phyloP scores from a whole-genome alignment of 1,140 invertebrate genomes.

The Zaprionus davidi region DNA sequence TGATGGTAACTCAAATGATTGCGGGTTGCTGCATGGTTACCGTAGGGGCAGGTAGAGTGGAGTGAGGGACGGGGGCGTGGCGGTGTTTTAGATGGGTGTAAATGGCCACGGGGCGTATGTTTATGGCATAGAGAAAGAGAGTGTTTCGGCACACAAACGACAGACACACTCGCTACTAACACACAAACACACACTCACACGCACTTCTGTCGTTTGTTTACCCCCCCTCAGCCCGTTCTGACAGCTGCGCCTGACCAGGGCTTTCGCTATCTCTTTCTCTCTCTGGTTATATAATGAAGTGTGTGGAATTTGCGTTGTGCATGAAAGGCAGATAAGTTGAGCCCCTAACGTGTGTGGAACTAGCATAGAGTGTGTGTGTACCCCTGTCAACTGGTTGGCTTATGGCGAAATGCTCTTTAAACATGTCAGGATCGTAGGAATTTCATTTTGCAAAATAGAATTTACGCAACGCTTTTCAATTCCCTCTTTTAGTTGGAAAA shows the following conservation, averaged over 20 bases:
- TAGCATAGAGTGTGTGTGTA: not conserved
- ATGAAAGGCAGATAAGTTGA: conserved; percentile 21
- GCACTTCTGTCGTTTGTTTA: conserved; percentile 28
- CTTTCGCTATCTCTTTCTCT: not conserved
- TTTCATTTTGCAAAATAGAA: not conserved
- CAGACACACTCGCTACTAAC: not conserved
- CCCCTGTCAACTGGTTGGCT: not conserved
- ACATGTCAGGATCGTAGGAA: not conserved
- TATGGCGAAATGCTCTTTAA: conserved; percentile 4
- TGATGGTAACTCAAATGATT: conserved; percentile 59
- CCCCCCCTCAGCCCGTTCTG: conserved; percentile 26
- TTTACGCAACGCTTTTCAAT: not conserved
- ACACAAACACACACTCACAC: conserved; percentile 5
- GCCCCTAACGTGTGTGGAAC: not conserved
- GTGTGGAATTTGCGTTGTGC: conserved; percentile 28
- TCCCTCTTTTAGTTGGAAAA: no score
- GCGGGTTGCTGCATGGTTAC: conserved; percentile 14
- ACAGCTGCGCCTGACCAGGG: conserved; percentile 35
- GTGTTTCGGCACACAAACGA: conserved; percentile 4
- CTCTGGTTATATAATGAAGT: conserved; percentile 50
- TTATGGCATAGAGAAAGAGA: conserved; percentile 16
- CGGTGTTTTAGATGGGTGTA: conserved; percentile 1
- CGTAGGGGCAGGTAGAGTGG: not conserved
- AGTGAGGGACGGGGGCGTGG: not conserved
- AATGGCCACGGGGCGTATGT: not conserved